Evolutionary conservation across 2,113 vertebrate genomes (phyloP).

Genomic region (Camarhynchus parvulus): DNA sequence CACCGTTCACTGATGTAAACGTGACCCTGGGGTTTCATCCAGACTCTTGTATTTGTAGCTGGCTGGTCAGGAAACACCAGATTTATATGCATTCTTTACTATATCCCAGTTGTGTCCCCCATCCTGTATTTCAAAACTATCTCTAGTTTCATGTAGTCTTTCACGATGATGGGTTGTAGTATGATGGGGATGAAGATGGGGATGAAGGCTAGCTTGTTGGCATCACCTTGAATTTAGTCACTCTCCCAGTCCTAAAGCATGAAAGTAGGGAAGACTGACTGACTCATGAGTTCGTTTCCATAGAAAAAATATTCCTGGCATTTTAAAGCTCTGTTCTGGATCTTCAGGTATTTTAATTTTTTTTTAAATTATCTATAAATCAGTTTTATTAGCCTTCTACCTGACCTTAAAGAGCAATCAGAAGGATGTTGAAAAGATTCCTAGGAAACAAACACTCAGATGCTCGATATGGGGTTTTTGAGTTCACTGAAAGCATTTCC

Average conservation of each 20-base stretch:
- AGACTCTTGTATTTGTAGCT: neutral
- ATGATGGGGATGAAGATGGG: neutral
- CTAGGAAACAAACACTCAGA: neutral
- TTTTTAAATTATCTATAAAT: neutral
- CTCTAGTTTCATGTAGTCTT: neutral
- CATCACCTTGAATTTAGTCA: neutral
- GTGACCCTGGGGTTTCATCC: neutral
- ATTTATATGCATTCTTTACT: neutral
- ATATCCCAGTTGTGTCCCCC: neutral
- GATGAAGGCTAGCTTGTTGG: neutral
- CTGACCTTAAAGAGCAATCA: neutral
- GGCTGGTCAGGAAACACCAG: neutral
- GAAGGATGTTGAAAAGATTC: neutral
- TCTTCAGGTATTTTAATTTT: neutral
- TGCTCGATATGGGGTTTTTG: rapidly evolving
- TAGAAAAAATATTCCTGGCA: neutral
- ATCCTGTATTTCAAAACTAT: neutral
- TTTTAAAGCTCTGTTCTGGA: neutral
- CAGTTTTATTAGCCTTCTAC: neutral
- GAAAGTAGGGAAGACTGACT: neutral
- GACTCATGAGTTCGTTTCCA: neutral
- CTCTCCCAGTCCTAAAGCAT: neutral
- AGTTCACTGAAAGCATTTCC: neutral
- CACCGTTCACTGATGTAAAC: neutral
- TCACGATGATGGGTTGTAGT: neutral